phyloP scores from a whole-genome alignment of 2,888 invertebrate genomes.

The Ellobium chinense region DNA sequence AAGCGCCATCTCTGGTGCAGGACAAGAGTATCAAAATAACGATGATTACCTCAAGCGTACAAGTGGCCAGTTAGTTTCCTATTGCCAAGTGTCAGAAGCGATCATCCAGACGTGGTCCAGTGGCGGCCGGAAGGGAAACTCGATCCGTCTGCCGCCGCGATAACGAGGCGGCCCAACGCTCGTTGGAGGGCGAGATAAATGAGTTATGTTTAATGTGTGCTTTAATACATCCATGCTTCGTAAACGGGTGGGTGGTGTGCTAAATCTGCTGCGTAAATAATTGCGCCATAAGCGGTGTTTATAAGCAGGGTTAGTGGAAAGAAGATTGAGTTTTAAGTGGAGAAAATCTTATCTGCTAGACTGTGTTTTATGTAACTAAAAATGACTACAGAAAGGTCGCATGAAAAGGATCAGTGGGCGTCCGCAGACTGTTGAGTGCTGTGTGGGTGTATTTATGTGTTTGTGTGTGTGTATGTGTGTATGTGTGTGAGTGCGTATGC shows the following conservation, averaged over 20 bases:
- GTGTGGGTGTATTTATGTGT: too few relatives aligned
- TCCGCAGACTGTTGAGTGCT: too few relatives aligned
- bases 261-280: neutral
- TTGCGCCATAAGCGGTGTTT: neutral
- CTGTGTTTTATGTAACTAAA: too few relatives aligned
- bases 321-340: neutral
- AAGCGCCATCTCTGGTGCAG: neutral
- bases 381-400: too few relatives aligned
- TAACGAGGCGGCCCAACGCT: neutral
- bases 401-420: too few relatives aligned
- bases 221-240: neutral
- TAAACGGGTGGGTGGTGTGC: too few relatives aligned
- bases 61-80: conserved; percentile 34
- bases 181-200: neutral
- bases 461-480: too few relatives aligned
- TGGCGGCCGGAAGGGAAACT: neutral
- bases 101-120: conserved; percentile 26
- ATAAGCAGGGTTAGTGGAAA: neutral
- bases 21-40: conserved; percentile 13
- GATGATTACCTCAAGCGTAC: neutral
- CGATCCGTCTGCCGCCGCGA: neutral
- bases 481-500: too few relatives aligned
- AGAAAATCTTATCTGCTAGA: too few relatives aligned
- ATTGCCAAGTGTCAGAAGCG: conserved; percentile 5
- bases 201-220: neutral